A percentile compares a stretch with the other conserved stretches of the same genome.
Evolutionary conservation across 1,140 invertebrate genomes (phyloP).

Genomic region (Agrypnia vestita): DNA sequence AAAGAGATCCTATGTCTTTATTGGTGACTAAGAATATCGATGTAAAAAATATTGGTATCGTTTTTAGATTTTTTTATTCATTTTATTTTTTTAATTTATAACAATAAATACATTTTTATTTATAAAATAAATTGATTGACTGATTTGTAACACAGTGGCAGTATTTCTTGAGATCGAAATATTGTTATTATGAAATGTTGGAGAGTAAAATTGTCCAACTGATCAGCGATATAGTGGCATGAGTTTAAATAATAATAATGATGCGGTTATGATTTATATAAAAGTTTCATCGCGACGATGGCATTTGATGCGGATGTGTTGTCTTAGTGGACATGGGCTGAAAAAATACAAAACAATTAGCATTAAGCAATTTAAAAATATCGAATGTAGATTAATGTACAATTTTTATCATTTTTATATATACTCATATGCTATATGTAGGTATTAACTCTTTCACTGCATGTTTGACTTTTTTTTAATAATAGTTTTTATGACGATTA

Average conservation of each 20-base stretch:
- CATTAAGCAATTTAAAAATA: too few species aligned
- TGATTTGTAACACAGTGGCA: slow-evolving; percentile 22
- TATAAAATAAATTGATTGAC: slow-evolving; percentile 46
- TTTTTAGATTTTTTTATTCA: slow-evolving; percentile 37
- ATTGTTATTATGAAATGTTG: slow-evolving; percentile 18
- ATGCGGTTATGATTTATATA: slow-evolving; percentile 19
- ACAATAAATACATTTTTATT: slow-evolving; percentile 50
- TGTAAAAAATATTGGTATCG: neutral
- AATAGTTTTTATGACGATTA: too few species aligned
- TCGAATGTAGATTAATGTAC: too few species aligned
- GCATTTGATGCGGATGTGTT: neutral
- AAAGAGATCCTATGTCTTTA: too few species aligned
- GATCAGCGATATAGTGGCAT: slow-evolving; percentile 7
- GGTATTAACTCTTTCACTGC: too few species aligned
- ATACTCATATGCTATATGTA: too few species aligned
- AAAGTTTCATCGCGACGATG: slow-evolving; percentile 1
- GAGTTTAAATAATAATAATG: slow-evolving; percentile 27
- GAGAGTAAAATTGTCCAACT: slow-evolving; percentile 20
- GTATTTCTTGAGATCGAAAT: slow-evolving; percentile 32
- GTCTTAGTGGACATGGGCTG: slow-evolving; percentile 47
- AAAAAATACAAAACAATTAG: slow-evolving; percentile 28
- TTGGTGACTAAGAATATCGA: too few species aligned
- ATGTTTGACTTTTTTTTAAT: too few species aligned
- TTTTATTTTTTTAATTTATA: slow-evolving; percentile 36
- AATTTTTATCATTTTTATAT: too few species aligned